These are phyloP conservation scores for Tineola bisselliella DNA, from an alignment of 2,888 invertebrate species.

Conservation along the genomic window DNA sequence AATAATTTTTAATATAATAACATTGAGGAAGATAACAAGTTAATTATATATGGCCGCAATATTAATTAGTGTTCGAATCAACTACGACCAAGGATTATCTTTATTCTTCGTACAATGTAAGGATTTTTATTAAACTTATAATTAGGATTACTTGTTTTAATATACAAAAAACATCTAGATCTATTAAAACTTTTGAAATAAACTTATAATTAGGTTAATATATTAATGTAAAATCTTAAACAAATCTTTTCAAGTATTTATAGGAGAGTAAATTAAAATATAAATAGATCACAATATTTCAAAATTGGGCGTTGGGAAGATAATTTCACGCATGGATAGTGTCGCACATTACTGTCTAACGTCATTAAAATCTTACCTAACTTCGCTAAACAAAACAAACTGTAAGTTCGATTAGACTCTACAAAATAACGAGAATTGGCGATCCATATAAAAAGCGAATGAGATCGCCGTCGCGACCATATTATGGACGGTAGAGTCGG, in stretches of 20 bases:
- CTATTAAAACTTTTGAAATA: background rate
- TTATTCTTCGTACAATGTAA: background rate
- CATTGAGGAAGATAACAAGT: constrained; percentile 14
- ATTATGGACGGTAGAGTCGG: constrained; percentile 13
- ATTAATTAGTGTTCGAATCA: background rate
- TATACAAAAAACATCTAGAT: no score
- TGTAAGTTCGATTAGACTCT: background rate
- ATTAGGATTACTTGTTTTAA: no score
- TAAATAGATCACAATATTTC: constrained; percentile 1
- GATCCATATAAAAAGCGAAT: constrained; percentile 52
- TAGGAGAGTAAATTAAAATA: background rate
- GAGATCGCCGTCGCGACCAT: constrained; percentile 35
- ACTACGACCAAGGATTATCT: constrained; percentile 11
- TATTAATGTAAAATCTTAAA: no score
- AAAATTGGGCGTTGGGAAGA: constrained; percentile 8
- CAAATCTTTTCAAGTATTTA: no score
- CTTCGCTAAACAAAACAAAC: constrained; percentile 9
- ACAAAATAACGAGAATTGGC: constrained; percentile 26
- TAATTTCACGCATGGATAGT: constrained; percentile 12
- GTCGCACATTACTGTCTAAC: constrained; percentile 10
- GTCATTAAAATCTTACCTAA: constrained; percentile 13
- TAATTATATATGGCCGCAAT: constrained; percentile 7
- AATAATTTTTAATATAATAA: constrained; percentile 12
- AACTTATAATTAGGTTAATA: background rate
- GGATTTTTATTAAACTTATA: no score